phyloP scores from a whole-genome alignment of 2,797 vertebrate genomes.

The Lithobates pipiens region DNA sequence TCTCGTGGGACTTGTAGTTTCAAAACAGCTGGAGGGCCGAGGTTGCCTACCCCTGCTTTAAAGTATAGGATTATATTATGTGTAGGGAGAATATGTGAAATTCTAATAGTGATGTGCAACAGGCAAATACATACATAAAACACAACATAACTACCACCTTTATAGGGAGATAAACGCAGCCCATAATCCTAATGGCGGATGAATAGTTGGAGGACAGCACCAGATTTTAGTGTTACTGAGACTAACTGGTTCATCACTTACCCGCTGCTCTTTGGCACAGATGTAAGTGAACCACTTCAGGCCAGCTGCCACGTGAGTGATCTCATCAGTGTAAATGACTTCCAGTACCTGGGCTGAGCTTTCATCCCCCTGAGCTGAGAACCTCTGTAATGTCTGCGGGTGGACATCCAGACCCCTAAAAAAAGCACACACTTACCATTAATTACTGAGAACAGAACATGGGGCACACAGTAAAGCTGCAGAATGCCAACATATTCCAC shows the following conservation, averaged over 20 bases:
- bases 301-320: slow-evolving; percentile 75
- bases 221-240: too few species aligned
- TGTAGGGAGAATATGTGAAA: too few species aligned
- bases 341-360: slow-evolving; percentile 70
- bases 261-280: slow-evolving; percentile 68
- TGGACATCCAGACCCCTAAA: slow-evolving; percentile 74
- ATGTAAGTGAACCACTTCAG: slow-evolving; percentile 75
- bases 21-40: too few species aligned
- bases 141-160: too few species aligned
- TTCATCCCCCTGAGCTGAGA: slow-evolving; percentile 68
- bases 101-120: too few species aligned
- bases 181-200: too few species aligned
- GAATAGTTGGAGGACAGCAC: too few species aligned
- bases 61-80: too few species aligned
- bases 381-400: slow-evolving; percentile 72
- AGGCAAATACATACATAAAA: too few species aligned
- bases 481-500: not conserved
- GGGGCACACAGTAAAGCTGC: not conserved
- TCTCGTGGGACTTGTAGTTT: too few species aligned
- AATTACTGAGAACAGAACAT: not conserved
- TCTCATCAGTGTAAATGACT: slow-evolving; percentile 73
- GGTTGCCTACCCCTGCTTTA: too few species aligned
- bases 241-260: slow-evolving; percentile 39
- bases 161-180: too few species aligned
- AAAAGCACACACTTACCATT: not conserved